Conservation (phyloP, 2,797 vertebrate genomes). For the Hylomyscus alleni region DNA sequence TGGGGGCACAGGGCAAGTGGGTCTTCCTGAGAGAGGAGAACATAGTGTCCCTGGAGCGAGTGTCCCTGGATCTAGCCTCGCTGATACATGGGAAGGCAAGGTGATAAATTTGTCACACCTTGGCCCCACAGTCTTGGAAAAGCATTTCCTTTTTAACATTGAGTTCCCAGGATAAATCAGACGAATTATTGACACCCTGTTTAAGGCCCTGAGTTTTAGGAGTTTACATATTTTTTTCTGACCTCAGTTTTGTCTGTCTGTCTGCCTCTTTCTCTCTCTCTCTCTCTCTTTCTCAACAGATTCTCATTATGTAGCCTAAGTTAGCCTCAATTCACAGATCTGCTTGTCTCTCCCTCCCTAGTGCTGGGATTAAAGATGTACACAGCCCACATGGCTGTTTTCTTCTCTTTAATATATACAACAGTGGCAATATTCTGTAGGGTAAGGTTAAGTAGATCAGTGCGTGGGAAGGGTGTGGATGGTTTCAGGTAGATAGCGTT, state of each 20-base stretch:
- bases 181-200: background rate
- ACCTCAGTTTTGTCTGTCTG: conserved; percentile 1
- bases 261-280: background rate
- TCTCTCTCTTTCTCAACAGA: too few species aligned
- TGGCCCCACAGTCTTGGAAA: background rate
- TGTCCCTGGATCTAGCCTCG: background rate
- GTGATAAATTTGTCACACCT: background rate
- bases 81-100: background rate
- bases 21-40: background rate
- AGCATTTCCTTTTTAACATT: conserved; percentile 6
- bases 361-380: background rate
- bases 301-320: background rate
- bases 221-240: background rate
- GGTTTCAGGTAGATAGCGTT: background rate
- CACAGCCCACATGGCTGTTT: background rate
- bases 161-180: background rate
- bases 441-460: background rate
- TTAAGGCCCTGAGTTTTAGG: background rate
- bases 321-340: background rate
- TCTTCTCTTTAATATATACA: conserved; percentile 31
- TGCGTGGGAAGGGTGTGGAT: background rate
- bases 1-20: background rate
- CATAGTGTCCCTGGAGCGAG: background rate
- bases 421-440: background rate
- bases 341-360: background rate